phyloP scores from a whole-genome alignment of 2,113 vertebrate species.

The Centropus bengalensis region DNA sequence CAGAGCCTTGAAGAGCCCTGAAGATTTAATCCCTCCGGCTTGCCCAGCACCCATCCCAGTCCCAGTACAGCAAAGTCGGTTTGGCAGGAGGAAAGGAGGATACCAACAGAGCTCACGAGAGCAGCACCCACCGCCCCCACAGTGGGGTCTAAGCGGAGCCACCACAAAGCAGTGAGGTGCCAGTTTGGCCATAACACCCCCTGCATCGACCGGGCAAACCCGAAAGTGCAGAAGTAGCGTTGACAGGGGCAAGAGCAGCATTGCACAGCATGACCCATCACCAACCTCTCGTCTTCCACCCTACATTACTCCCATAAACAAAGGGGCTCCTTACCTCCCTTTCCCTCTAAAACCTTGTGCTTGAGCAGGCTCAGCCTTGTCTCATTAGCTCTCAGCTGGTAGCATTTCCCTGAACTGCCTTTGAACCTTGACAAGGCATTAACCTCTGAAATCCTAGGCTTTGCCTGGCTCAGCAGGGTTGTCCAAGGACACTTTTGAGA shows the following conservation, averaged over 20 bases:
- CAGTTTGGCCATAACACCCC: neutral
- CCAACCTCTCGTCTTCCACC: neutral
- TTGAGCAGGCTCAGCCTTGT: neutral
- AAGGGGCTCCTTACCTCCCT: neutral
- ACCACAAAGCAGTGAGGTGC: neutral
- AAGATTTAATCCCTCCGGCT: rapidly evolving
- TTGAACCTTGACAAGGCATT: neutral
- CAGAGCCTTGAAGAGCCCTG: neutral
- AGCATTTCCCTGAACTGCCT: constrained; percentile 4
- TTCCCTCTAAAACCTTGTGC: neutral
- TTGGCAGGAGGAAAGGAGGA: neutral
- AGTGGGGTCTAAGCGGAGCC: neutral
- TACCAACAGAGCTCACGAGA: neutral
- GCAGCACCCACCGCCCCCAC: neutral
- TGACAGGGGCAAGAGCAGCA: neutral
- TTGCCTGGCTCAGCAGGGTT: neutral
- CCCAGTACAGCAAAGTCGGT: neutral
- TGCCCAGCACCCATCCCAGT: neutral
- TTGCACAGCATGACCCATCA: rapidly evolving
- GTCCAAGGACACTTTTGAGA: rapidly evolving
- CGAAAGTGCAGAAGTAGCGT: rapidly evolving
- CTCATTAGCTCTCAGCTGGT: neutral
- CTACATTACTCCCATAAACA: neutral
- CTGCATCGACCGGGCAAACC: neutral
- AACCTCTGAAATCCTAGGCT: neutral